phyloP scores from a whole-genome alignment of 2,113 vertebrate species.

The Gymnorhina tibicen region DNA sequence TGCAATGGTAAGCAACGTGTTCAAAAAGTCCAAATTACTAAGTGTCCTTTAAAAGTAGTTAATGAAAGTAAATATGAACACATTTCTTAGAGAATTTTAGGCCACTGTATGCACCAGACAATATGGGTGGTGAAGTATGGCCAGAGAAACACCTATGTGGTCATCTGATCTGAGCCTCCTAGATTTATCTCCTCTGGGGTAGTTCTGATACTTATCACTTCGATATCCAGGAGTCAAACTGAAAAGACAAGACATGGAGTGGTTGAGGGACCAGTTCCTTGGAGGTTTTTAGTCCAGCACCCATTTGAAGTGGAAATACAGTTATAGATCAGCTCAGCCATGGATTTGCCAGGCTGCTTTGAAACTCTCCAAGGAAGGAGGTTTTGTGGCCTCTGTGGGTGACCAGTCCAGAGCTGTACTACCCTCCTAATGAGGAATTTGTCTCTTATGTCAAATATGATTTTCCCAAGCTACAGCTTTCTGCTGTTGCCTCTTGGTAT shows the following conservation, averaged over 20 bases:
- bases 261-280: background rate
- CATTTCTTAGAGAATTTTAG: background rate
- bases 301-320: background rate
- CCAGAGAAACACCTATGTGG: background rate
- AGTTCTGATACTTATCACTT: background rate
- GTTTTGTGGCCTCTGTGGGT: background rate
- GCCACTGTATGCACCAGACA: background rate
- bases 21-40: background rate
- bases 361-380: background rate
- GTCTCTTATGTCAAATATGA: background rate
- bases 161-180: background rate
- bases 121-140: background rate
- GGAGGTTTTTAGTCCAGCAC: background rate
- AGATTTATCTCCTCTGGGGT: background rate
- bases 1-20: conserved; percentile 71
- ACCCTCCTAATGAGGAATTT: background rate
- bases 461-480: background rate
- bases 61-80: background rate
- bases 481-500: background rate
- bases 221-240: background rate
- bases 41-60: background rate
- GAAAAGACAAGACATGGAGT: background rate
- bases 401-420: background rate
- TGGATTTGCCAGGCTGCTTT: background rate
- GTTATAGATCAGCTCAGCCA: background rate